Conservation (phyloP, 1,140 invertebrate species). For the Lerema accius region DNA sequence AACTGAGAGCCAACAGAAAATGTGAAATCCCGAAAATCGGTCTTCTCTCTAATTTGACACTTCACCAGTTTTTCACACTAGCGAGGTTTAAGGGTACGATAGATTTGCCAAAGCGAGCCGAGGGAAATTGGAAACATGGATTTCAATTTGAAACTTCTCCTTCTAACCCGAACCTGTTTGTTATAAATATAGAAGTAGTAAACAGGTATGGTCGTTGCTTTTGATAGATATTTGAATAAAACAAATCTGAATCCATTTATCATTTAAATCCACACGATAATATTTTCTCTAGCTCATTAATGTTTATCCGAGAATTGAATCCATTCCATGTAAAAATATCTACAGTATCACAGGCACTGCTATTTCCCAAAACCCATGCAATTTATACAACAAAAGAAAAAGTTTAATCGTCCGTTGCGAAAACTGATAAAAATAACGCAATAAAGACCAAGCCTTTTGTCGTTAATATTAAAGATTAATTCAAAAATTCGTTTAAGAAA, state of each 20-base stretch:
- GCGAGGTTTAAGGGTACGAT: not conserved
- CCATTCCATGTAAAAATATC: no score
- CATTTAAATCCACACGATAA: no score
- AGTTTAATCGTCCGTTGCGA: not conserved
- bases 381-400: not conserved
- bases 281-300: no score
- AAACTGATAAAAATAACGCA: not conserved
- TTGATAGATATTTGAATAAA: no score
- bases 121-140: slow-evolving; percentile 2
- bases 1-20: slow-evolving; percentile 2
- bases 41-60: slow-evolving; percentile 4
- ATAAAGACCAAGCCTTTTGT: not conserved
- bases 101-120: not conserved
- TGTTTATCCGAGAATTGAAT: no score
- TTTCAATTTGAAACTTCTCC: not conserved
- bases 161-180: not conserved
- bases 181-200: not conserved
- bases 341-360: no score
- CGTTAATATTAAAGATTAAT: slow-evolving; percentile 1
- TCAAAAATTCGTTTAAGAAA: slow-evolving; percentile 1
- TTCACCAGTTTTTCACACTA: slow-evolving; percentile 1
- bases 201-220: not conserved
- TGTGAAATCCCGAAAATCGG: slow-evolving; percentile 1
- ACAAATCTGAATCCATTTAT: no score
- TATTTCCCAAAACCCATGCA: not conserved